Base-by-base conservation (phyloP, 2,113 vertebrate genomes). In the Pandion haliaetus region DNA sequence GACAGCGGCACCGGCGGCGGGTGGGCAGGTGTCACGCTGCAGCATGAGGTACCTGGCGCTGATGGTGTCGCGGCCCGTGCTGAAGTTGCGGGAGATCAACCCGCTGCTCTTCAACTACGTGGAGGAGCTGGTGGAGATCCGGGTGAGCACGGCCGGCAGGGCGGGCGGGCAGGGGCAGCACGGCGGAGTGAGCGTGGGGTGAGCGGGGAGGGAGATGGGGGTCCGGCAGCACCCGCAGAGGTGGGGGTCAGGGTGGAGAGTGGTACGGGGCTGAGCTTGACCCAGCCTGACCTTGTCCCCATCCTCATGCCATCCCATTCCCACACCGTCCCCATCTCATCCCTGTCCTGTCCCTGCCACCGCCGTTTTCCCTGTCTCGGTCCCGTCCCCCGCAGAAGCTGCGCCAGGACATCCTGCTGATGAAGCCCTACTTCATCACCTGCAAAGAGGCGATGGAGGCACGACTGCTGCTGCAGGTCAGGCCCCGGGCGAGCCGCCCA, bases 351-450 rank as follows among this genome's bases (percentile, higher is more conserved):
- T 8, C 15, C 38, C 38, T 52, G 23, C 45, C 50, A 34, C 55
- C 7, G 3, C 25, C 20, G 9, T 66, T 36, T 21, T 31, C 58
- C 42, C 14, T 49, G 14, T 45, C 69, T 16, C 7, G 3, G 11
- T 50, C n/a, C 59, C 12, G 5, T 10, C 73, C n/a, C 47, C 92
- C 26, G 16, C 97, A 99, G 99, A 99, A 99, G 97, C 98, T 99
- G 73, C 99, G 99, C 78, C 99, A 99, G 97, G 99, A 99, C 95
- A 99, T 99, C 97, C 98, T 99, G 86, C 96, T 99, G 66, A 99
- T 99, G 99, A 99, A 99, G 98, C 99, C 99, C 0, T 99, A 99
- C 97, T 99, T 99, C 96, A 98, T 99, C 95, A 99, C 99, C 15
- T 99, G 99, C 97, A 99, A 99, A 96, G 99, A 99, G 94, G 99